phyloP scores from a whole-genome alignment of 1,140 invertebrate genomes.

The Nomia melanderi region DNA sequence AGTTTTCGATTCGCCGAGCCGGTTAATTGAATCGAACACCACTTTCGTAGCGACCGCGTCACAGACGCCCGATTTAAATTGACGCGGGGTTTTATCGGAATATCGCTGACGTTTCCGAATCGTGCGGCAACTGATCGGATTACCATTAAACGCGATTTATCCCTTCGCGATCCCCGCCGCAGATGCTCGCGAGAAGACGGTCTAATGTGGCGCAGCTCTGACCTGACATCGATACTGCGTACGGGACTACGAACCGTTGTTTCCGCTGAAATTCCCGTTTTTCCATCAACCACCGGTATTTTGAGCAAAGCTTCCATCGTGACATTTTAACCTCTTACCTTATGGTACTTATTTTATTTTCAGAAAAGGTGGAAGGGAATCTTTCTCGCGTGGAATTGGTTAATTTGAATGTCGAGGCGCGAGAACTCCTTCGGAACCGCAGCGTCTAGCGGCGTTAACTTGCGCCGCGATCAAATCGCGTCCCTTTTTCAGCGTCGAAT shows the following conservation, averaged over 20 bases:
- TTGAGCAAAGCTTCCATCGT: too few species aligned
- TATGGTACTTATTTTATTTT: too few species aligned
- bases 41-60: background rate
- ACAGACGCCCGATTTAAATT: slow-evolving; percentile 16
- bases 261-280: too few species aligned
- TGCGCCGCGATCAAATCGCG: background rate
- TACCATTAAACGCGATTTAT: slow-evolving; percentile 12
- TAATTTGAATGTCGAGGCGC: background rate
- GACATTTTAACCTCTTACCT: too few species aligned
- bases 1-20: slow-evolving; percentile 8
- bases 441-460: background rate
- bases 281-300: too few species aligned
- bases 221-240: too few species aligned
- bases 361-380: too few species aligned
- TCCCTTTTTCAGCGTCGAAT: background rate
- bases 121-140: slow-evolving; percentile 2
- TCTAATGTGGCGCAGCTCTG: background rate
- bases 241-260: too few species aligned
- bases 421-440: background rate
- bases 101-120: background rate
- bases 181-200: background rate
- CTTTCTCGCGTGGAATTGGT: too few species aligned
- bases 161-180: background rate
- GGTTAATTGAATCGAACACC: slow-evolving; percentile 18
- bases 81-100: slow-evolving; percentile 18